A percentile compares a stretch with the other conserved stretches of the same genome.
phyloP scores from a whole-genome alignment of 2,888 invertebrate species.

The Drosophila merina region DNA sequence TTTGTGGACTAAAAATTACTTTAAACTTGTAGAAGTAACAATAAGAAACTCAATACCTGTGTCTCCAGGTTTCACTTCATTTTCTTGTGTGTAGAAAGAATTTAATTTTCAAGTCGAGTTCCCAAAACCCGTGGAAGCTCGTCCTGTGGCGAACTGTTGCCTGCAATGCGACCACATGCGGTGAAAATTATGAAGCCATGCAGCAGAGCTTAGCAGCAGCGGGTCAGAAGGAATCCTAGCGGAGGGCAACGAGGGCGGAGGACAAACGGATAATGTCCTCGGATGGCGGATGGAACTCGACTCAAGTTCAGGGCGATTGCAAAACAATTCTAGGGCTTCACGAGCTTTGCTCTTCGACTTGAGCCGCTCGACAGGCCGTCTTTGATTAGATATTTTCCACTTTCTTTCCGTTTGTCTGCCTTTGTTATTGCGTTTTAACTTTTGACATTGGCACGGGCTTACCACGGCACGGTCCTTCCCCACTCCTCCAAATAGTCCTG shows the following conservation, averaged over 20 bases:
- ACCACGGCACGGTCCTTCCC: not conserved
- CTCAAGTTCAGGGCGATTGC: slow-evolving; percentile 53
- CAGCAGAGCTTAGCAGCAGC: slow-evolving; percentile 53
- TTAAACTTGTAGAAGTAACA: no score
- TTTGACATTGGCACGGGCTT: slow-evolving; percentile 63
- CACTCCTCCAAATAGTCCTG: slow-evolving; percentile 24
- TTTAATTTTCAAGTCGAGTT: slow-evolving; percentile 24
- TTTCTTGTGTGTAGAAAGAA: slow-evolving; percentile 16
- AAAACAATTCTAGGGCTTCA: slow-evolving; percentile 68
- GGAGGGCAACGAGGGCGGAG: not conserved
- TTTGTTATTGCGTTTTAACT: slow-evolving; percentile 57
- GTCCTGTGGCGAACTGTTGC: slow-evolving; percentile 19
- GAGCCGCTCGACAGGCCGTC: slow-evolving; percentile 35
- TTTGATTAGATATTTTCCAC: slow-evolving; percentile 74
- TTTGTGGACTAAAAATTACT: no score
- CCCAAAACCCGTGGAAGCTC: slow-evolving; percentile 28
- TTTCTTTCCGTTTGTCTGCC: slow-evolving; percentile 52
- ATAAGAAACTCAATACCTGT: not conserved
- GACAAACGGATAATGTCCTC: slow-evolving; percentile 43
- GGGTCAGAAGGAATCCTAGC: slow-evolving; percentile 9
- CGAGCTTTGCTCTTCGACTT: slow-evolving; percentile 50
- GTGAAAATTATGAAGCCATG: slow-evolving; percentile 73
- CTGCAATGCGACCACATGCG: slow-evolving; percentile 60
- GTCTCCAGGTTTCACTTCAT: not conserved
- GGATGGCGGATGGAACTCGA: slow-evolving; percentile 23